Evolutionary conservation across 2,888 invertebrate species (phyloP), one percentile per base, ranked within the genome.

Genomic region (Tinea pellionella): DNA sequence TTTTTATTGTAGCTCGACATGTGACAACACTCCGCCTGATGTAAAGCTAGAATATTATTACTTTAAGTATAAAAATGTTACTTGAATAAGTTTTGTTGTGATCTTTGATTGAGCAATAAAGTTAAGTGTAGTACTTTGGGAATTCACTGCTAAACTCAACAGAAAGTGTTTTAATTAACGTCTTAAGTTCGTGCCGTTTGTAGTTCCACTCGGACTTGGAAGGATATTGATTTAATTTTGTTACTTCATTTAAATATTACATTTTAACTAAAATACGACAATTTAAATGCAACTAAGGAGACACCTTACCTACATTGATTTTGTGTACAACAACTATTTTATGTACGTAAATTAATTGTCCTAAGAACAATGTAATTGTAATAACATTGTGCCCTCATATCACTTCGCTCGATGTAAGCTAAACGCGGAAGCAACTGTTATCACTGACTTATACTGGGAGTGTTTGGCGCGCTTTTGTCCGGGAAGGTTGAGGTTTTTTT

Each of bases 161-260:
- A 73, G 71, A 77, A 84, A 85, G 80, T 81, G 85, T 81, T 86
- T 85, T 82, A 84, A 85, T 85, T 83, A 85, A 83, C 81, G 79
- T 81, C 79, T 78, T 76, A 79, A 79, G 77, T 84, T 77, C 70
- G 71, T 75, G 74, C 75, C 75, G 72, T 32, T 47, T 15, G 57
- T 57, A 57, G 57, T 57, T 55, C n/a, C n/a, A 32, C 57, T 18
- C 57, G 32, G 57, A 55, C 55, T 55, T 24, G 30, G 7, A 13
- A 16, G 29, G 19, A 57, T 57, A 57, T 57, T 57, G 57, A 57
- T 57, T 57, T 11, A 57, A 55, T n/a, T 57, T 57, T 57, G 57
- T 19, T 57, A 57, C 57, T 57, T 57, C 30, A 57, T 57, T 57
- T 57, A 53, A 53, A 53, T 53, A 24, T 24, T 53, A 24, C 47